Base-by-base conservation (phyloP, 1,140 invertebrate species). In the Eurytemora carolleeae region DNA sequence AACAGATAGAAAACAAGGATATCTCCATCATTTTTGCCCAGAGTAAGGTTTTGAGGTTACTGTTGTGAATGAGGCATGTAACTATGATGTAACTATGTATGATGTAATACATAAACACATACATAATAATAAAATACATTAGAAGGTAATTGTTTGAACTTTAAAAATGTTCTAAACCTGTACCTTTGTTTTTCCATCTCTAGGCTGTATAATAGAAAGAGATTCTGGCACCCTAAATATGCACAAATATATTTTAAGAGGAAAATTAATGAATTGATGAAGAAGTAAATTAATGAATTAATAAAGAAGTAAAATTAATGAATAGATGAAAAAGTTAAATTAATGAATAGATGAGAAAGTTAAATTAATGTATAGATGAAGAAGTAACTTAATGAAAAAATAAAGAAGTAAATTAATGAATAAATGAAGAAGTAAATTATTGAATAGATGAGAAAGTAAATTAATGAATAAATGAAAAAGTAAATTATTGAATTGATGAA, bases 121-220 rank as follows among this genome's bases (percentile, higher is more conserved):
- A 44, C n/a, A n/a, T n/a, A n/a, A n/a, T n/a, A n/a, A n/a, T n/a
- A n/a, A n/a, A n/a, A n/a, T n/a, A n/a, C n/a, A n/a, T n/a, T n/a
- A n/a, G n/a, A n/a, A n/a, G n/a, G n/a, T n/a, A n/a, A n/a, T n/a
- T n/a, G n/a, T n/a, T n/a, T n/a, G n/a, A n/a, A n/a, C n/a, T n/a
- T n/a, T n/a, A n/a, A n/a, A n/a, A n/a, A n/a, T n/a, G n/a, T 44
- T 7, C 31, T 44, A 12, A 12, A 55, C 21, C 7, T 19, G 18
- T 22, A 57, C 56, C 59, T 61, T 61, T 18, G 52, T 61, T 21
- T 21, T 52, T 56, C 59, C 59, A 23, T 61, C 54, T 19, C 62
- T 19, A 2, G 62, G 62, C 31, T 64, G 62, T 22, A 64, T 63
- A 55, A 64, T 44, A 12, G 24, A 63, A 18, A 53, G 64, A 7